A percentile compares a stretch with the other conserved stretches of the same genome.
Conservation (phyloP, 2,888 invertebrate species). For the Xanthia togata region DNA sequence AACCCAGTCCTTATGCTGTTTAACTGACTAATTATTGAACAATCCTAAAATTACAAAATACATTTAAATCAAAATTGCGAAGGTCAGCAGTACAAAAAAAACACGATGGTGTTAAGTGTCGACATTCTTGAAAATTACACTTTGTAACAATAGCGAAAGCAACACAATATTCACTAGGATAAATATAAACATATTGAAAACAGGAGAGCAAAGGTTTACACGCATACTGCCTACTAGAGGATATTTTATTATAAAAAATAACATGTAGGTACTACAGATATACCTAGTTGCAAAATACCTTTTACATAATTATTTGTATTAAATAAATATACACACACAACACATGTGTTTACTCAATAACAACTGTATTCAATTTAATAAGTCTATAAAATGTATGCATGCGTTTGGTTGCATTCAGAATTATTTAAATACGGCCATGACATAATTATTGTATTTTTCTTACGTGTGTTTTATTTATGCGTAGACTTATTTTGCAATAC, state of each 20-base stretch:
- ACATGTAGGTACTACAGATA: not conserved
- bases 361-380: constrained; percentile 7
- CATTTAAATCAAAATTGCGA: not conserved
- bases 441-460: constrained; percentile 33
- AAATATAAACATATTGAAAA: not conserved
- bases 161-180: not conserved
- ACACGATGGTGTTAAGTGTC: too few relatives aligned
- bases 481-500: not conserved
- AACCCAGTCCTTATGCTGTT: not conserved
- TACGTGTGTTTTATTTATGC: not conserved
- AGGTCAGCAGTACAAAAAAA: not conserved
- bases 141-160: not conserved
- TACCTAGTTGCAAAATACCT: not conserved
- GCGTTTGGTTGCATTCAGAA: constrained; percentile 12
- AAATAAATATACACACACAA: too few relatives aligned
- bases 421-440: constrained; percentile 32
- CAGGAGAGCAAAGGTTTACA: not conserved
- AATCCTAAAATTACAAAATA: not conserved
- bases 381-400: not conserved
- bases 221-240: not conserved
- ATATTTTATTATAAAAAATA: not conserved
- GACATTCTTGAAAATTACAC: not conserved
- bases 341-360: not conserved
- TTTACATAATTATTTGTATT: not conserved
- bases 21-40: not conserved